phyloP scores from a whole-genome alignment of 2,113 vertebrate species.

The Uropsilus gracilis region DNA sequence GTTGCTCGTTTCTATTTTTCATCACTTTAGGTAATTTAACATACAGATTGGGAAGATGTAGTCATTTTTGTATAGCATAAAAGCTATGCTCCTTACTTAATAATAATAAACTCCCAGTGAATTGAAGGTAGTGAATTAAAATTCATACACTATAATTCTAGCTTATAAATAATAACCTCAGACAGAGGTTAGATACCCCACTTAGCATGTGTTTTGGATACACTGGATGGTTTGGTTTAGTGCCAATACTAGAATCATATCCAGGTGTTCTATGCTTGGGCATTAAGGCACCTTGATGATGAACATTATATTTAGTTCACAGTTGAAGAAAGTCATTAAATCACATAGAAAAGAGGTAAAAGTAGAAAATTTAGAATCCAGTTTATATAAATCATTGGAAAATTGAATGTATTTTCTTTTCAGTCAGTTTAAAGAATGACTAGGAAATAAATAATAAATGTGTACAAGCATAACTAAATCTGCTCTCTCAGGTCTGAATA shows the following conservation, averaged over 20 bases:
- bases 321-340: background rate
- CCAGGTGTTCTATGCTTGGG: background rate
- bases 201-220: background rate
- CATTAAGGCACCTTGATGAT: background rate
- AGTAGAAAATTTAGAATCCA: background rate
- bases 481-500: background rate
- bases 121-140: background rate
- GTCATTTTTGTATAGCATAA: background rate
- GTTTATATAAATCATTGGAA: background rate
- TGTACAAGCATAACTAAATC: background rate
- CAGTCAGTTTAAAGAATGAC: background rate
- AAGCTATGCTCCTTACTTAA: background rate
- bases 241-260: background rate
- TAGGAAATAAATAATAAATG: background rate
- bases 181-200: background rate
- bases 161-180: background rate
- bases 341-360: background rate
- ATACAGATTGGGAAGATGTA: background rate
- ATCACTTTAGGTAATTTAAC: constrained; percentile 4
- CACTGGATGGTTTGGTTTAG: background rate
- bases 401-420: background rate
- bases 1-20: constrained; percentile 3
- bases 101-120: background rate
- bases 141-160: background rate
- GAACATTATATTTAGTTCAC: background rate